These are phyloP conservation scores for Apostichopus japonicus DNA, from an alignment of 35 echinoderm and acorn worm genomes.

Conservation along the genomic window DNA sequence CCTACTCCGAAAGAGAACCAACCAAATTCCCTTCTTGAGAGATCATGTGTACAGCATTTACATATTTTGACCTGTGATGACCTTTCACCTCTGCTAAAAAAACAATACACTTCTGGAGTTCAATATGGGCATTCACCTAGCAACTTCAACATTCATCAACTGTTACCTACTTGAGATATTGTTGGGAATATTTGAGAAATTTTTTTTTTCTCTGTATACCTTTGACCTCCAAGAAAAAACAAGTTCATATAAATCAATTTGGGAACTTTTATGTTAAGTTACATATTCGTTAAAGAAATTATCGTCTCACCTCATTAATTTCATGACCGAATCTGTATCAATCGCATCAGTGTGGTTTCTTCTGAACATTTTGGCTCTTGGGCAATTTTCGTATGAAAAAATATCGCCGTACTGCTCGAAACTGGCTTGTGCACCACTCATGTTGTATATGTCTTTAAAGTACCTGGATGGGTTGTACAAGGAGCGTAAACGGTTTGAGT, in stretches of 20 bases:
- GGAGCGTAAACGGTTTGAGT: no score
- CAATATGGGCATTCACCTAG: no score
- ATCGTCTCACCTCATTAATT: constrained; percentile 85
- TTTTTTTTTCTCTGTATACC: background rate
- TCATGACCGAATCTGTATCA: constrained; percentile 77
- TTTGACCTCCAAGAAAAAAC: background rate
- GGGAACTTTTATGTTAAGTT: background rate
- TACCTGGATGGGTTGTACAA: constrained; percentile 55
- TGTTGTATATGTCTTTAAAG: constrained; percentile 74
- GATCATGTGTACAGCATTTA: no score
- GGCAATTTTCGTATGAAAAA: constrained; percentile 78
- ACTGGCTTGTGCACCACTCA: constrained; percentile 62
- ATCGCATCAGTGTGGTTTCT: constrained; percentile 73
- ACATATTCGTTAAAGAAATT: background rate
- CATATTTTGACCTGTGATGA: no score
- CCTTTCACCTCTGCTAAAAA: no score
- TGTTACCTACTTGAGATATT: no score
- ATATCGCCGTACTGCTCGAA: constrained; percentile 80
- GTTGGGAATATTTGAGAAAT: background rate
- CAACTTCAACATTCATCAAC: no score
- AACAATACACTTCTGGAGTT: no score
- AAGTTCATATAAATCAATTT: no score
- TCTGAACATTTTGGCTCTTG: constrained; percentile 87
- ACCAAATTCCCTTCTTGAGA: no score
- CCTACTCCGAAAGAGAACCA: no score